Percentiles rank a stretch among this genome's conserved stretches.
phyloP scores from a whole-genome alignment of 2,888 invertebrate genomes.

The Noctua fimbriata region DNA sequence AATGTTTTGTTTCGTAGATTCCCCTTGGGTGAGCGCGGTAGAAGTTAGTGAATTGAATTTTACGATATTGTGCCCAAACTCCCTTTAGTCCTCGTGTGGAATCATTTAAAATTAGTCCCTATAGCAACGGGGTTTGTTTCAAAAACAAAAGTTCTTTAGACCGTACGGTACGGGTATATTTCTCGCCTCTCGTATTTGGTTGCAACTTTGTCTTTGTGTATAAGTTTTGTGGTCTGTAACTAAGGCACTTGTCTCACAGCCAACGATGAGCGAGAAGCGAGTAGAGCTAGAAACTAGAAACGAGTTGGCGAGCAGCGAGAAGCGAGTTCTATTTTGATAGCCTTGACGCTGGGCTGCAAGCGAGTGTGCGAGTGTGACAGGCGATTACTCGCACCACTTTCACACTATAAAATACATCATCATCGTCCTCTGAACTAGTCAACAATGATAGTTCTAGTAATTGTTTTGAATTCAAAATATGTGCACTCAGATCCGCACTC shows the following conservation, averaged over 20 bases:
- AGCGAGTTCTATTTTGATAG: too few species aligned
- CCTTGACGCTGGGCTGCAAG: too few species aligned
- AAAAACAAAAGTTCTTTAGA: slow-evolving; percentile 58
- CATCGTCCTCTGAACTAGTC: too few species aligned
- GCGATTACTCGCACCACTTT: too few species aligned
- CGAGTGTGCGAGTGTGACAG: too few species aligned
- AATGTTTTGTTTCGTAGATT: slow-evolving; percentile 64
- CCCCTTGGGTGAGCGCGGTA: slow-evolving; percentile 56
- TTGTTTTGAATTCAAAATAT: too few species aligned
- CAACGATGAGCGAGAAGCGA: too few species aligned
- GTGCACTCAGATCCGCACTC: too few species aligned
- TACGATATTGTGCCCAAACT: slow-evolving; percentile 69
- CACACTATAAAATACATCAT: too few species aligned
- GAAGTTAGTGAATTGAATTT: slow-evolving; percentile 74
- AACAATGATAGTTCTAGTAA: too few species aligned
- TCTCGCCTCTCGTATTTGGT: slow-evolving; percentile 31
- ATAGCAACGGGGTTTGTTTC: slow-evolving; percentile 45
- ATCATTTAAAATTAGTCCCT: slow-evolving; percentile 66
- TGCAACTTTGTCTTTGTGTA: slow-evolving; percentile 27
- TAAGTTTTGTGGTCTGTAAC: slow-evolving; percentile 40
- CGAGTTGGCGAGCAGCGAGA: too few species aligned
- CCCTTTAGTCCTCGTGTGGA: slow-evolving; percentile 54
- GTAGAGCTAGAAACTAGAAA: too few species aligned
- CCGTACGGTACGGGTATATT: slow-evolving; percentile 22
- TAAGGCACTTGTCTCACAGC: background rate